Percentiles rank a stretch among this genome's conserved stretches.
These are phyloP conservation scores for Syncerus caffer DNA, from an alignment of 2,797 vertebrate species.

Conservation along the genomic window DNA sequence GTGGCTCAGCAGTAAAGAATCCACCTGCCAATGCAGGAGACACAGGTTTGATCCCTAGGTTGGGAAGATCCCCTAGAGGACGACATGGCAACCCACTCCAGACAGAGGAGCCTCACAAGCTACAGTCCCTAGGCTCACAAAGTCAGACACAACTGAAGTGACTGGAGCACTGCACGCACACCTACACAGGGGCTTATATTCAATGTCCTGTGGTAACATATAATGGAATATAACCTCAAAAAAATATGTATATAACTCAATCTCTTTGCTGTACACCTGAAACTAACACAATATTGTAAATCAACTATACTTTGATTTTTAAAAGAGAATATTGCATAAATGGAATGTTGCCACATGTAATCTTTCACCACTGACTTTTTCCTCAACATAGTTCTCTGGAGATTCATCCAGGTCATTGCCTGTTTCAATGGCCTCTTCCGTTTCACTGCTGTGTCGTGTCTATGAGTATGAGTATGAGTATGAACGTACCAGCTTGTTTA, in stretches of 20 bases:
- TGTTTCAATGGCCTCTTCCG: neutral
- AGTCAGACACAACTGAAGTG: neutral
- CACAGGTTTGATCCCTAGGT: neutral
- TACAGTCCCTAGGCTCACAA: neutral
- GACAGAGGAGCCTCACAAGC: neutral
- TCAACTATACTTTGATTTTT: neutral
- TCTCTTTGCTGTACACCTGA: neutral
- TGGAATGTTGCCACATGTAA: neutral
- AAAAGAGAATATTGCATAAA: neutral
- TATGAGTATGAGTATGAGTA: no score
- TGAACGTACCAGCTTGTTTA: neutral
- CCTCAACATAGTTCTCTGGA: neutral
- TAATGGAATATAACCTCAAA: neutral
- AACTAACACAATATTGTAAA: neutral
- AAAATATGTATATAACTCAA: neutral
- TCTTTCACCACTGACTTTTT: neutral
- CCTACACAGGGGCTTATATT: neutral
- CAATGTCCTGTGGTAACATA: neutral
- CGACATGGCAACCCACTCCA: neutral
- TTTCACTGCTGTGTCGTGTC: neutral
- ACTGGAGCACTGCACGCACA: fast-evolving
- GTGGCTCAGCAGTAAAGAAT: neutral
- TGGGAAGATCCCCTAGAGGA: neutral
- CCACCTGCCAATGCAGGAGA: neutral
- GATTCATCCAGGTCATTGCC: neutral